Evolutionary conservation across 92 coral and sea anemone species (phyloP).

Genomic region (Bergia puertoricense): DNA sequence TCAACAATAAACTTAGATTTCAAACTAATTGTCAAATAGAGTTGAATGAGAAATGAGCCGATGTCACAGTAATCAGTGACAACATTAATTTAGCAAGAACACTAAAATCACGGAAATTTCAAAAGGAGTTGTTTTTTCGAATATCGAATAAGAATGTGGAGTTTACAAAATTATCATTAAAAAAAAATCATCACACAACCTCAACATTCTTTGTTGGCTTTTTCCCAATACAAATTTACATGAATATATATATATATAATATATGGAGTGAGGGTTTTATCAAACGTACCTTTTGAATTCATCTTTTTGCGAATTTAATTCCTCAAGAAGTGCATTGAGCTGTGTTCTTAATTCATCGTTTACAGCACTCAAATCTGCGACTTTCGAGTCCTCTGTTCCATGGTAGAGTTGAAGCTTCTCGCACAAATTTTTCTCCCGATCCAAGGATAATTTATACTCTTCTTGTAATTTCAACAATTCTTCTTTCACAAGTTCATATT

Average conservation of each 20-base stretch:
- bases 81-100: background rate
- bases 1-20: background rate
- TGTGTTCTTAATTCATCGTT: constrained; percentile 87
- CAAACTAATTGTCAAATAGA: background rate
- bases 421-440: constrained; percentile 77
- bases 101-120: background rate
- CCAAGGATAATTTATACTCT: constrained; percentile 71
- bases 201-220: too few relatives aligned
- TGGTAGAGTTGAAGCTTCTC: constrained; percentile 73
- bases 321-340: constrained; percentile 69
- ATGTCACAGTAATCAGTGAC: background rate
- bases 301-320: constrained; percentile 65
- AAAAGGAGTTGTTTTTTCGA: too few relatives aligned
- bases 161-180: background rate
- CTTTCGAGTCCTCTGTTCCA: constrained; percentile 66
- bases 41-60: background rate
- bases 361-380: constrained; percentile 69
- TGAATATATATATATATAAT: background rate
- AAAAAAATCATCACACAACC: too few relatives aligned
- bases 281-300: constrained; percentile 80
- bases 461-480: constrained; percentile 74
- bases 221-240: background rate
- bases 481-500: constrained; percentile 70
- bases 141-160: background rate
- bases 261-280: background rate